Base-by-base conservation (phyloP, 2,113 vertebrate species). In the Pteropus alecto region DNA sequence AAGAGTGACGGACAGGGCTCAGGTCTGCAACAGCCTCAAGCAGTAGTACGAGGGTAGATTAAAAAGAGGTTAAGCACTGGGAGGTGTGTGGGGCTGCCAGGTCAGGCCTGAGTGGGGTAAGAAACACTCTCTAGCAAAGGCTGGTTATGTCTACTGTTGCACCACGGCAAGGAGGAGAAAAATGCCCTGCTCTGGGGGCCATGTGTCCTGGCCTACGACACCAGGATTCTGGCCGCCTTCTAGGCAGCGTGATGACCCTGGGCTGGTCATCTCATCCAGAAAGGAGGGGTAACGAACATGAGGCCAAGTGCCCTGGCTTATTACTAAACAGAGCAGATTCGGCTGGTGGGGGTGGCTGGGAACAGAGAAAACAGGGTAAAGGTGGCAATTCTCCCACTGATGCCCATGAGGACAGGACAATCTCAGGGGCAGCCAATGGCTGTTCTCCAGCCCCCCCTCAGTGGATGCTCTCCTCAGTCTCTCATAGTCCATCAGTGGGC, bases 231-330 rank as follows among this genome's bases (percentile, higher is more conserved):
- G 54, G 51, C 63, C n/a, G n/a, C 56, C 51, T 56, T 93, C 22
- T 3, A 9, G 26, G 46, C 61, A 38, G 54, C 24, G 13, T 0
- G 7, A 16, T 24, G 87, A 54, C 43, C 43, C 67, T 22, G 43
- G 58, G 35, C 67, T 48, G 61, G n/a, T 48, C 67, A 33, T 30
- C 22, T 67, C 74, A 16, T 38, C 67, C 28, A 43, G n/a, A 76
- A 56, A 79, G 61, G 11, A 22, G 14, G 16, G 48, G 12, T n/a
- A 21, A 56, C 78, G 26, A 33, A 46, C 0, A 2, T 71, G 51
- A 78, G 41, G 67, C 2, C 0, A 0, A 15, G 6, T 1, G 0
- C 11, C 33, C 35, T 56, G 78, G 22, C 28, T 13, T 5, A 5
- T 51, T 3, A 51, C 21, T 10, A 21, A 87, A 30, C 1, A 79